phyloP scores from a whole-genome alignment of 2,888 invertebrate species.

The Calephelis perditalis region DNA sequence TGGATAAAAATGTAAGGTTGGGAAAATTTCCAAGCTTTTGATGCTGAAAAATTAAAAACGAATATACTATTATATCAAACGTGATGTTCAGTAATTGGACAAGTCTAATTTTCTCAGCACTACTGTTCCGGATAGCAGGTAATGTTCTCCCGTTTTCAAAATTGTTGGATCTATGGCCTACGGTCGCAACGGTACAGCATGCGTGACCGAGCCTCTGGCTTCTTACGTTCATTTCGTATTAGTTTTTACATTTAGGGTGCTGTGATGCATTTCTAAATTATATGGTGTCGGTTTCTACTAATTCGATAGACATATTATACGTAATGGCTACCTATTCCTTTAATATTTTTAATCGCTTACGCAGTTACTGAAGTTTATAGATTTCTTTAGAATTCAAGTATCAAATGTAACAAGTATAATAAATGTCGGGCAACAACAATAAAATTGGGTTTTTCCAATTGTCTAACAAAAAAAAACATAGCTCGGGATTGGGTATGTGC shows the following conservation, averaged over 20 bases:
- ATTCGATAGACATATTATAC: not conserved
- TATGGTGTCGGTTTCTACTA: not conserved
- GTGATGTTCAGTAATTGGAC: conserved; percentile 15
- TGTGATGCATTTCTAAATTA: not conserved
- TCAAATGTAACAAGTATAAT: no score
- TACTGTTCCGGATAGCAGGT: conserved; percentile 40
- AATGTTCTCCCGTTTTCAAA: conserved; percentile 40
- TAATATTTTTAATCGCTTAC: no score
- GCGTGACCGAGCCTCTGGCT: conserved; percentile 63
- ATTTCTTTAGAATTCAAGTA: no score
- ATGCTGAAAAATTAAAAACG: not conserved
- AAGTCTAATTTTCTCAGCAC: conserved; percentile 15
- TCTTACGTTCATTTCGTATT: conserved; percentile 27
- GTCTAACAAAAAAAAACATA: no score
- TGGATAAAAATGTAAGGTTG: not conserved
- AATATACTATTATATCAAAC: conserved; percentile 6
- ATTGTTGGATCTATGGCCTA: conserved; percentile 50
- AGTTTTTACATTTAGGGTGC: conserved; percentile 6
- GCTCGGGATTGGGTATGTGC: no score
- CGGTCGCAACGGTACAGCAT: conserved; percentile 54
- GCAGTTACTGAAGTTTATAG: no score
- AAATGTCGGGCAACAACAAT: no score
- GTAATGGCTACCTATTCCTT: no score
- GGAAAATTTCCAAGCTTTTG: no score
- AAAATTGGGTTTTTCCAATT: no score